Conservation (phyloP, 2,797 vertebrate species). For the Malurus splendens region DNA sequence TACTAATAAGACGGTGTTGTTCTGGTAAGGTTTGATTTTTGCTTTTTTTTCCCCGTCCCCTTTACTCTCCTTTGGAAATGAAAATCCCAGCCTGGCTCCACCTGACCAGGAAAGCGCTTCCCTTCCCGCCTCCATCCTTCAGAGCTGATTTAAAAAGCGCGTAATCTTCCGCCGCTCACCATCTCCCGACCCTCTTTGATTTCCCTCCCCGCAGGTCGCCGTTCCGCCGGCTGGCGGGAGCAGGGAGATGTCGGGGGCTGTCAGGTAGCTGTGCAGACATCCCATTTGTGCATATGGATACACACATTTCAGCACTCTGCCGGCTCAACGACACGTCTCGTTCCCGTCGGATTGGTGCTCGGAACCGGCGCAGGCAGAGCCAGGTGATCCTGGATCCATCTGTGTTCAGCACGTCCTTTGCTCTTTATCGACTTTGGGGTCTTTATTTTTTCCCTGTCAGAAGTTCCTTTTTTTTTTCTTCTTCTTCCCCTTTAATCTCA, state of each 20-base stretch:
- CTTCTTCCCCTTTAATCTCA: conserved; percentile 64
- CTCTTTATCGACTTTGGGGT: neutral
- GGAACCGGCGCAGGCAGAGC: neutral
- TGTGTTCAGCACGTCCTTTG: neutral
- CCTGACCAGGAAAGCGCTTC: neutral
- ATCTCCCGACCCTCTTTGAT: neutral
- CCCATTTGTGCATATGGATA: neutral
- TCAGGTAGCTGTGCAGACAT: neutral
- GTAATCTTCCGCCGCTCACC: neutral
- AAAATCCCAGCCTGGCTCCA: neutral
- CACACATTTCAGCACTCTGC: rapidly evolving
- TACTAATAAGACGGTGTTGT: conserved; percentile 4
- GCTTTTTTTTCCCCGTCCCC: neutral
- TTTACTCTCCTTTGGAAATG: conserved; percentile 4
- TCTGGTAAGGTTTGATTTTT: neutral
- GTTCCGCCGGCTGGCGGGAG: neutral
- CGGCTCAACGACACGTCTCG: neutral
- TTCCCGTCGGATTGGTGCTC: neutral
- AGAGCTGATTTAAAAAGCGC: neutral
- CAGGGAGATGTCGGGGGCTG: neutral
- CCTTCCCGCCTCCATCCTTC: neutral
- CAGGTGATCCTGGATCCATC: neutral
- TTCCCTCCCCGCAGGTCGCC: neutral
- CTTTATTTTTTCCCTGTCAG: neutral
- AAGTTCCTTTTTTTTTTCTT: conserved; percentile 21